Conservation (phyloP, 2,888 invertebrate genomes). For the Pyralis farinalis region DNA sequence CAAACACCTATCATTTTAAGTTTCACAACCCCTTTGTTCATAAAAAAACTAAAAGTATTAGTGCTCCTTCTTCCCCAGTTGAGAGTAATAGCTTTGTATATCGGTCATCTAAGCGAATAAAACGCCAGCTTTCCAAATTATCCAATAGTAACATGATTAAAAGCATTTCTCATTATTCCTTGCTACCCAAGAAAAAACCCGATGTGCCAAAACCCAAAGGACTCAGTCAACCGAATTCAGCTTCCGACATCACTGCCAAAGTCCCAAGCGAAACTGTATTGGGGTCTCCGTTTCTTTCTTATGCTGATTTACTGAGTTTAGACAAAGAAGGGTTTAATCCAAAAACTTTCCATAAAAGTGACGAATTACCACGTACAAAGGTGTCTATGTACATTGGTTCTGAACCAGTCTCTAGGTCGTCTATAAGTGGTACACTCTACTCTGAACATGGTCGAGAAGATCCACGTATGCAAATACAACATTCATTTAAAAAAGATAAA, state of each 20-base stretch:
- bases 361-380: slow-evolving; percentile 49
- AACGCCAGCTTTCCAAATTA: slow-evolving; percentile 59
- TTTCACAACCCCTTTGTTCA: slow-evolving; percentile 66
- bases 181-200: slow-evolving; percentile 63
- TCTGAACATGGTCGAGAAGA: slow-evolving; percentile 39
- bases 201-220: slow-evolving; percentile 35
- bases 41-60: slow-evolving; percentile 64
- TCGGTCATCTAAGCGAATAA: slow-evolving; percentile 66
- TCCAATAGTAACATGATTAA: slow-evolving; percentile 72
- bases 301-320: slow-evolving; percentile 59
- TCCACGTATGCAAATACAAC: slow-evolving; percentile 34
- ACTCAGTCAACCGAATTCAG: slow-evolving; percentile 60
- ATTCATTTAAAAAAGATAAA: slow-evolving; percentile 39
- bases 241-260: slow-evolving; percentile 60
- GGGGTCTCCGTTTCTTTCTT: slow-evolving; percentile 76
- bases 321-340: slow-evolving; percentile 50
- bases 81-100: slow-evolving; percentile 65
- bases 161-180: slow-evolving; percentile 68
- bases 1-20: slow-evolving; percentile 50
- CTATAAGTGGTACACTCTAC: slow-evolving; percentile 54
- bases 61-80: slow-evolving; percentile 68
- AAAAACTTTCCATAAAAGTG: slow-evolving; percentile 52
- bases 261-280: slow-evolving; percentile 73
- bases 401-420: slow-evolving; percentile 63
- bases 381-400: slow-evolving; percentile 74